Conservation (phyloP, 2,113 vertebrate species). For the Rhinichthys klamathensis region DNA sequence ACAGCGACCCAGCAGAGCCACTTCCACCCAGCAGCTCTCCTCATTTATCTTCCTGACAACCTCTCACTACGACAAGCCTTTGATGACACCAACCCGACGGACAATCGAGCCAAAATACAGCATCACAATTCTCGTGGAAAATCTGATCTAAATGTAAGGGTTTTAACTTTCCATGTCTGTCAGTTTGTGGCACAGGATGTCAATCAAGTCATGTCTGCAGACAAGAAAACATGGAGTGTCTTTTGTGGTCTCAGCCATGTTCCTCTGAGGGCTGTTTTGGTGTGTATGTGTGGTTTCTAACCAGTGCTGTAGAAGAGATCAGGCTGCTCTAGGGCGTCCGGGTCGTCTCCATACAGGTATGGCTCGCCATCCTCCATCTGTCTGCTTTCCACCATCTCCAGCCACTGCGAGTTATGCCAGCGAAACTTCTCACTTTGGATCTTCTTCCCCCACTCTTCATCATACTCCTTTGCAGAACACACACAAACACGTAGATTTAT, state of each 20-base stretch:
- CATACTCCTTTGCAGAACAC: slow-evolving; percentile 47
- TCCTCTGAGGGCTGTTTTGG: not conserved
- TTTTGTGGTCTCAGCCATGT: not conserved
- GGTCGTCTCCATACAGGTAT: slow-evolving; percentile 81
- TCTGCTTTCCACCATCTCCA: slow-evolving; percentile 92
- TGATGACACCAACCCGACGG: slow-evolving; percentile 7
- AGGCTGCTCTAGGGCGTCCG: slow-evolving; percentile 85
- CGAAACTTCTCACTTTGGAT: slow-evolving; percentile 92
- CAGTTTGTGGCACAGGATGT: not conserved
- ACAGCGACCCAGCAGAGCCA: slow-evolving; percentile 24
- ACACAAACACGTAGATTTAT: slow-evolving; percentile 26
- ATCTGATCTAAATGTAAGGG: slow-evolving; percentile 5
- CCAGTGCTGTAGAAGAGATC: slow-evolving; percentile 89
- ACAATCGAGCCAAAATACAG: slow-evolving; percentile 13
- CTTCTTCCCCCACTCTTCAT: slow-evolving; percentile 86
- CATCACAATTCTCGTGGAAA: slow-evolving; percentile 2
- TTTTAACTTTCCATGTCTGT: slow-evolving; percentile 15
- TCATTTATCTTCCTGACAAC: slow-evolving; percentile 50
- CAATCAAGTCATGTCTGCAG: not conserved
- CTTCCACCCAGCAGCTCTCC: slow-evolving; percentile 38
- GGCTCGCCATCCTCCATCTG: slow-evolving; percentile 86
- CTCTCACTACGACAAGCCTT: slow-evolving; percentile 21
- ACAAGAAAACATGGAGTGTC: not conserved
- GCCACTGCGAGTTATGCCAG: slow-evolving; percentile 93
- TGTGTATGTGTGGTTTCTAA: slow-evolving; percentile 61